Base-by-base conservation (phyloP, 2,888 invertebrate genomes). In the Drymonia ruficornis region DNA sequence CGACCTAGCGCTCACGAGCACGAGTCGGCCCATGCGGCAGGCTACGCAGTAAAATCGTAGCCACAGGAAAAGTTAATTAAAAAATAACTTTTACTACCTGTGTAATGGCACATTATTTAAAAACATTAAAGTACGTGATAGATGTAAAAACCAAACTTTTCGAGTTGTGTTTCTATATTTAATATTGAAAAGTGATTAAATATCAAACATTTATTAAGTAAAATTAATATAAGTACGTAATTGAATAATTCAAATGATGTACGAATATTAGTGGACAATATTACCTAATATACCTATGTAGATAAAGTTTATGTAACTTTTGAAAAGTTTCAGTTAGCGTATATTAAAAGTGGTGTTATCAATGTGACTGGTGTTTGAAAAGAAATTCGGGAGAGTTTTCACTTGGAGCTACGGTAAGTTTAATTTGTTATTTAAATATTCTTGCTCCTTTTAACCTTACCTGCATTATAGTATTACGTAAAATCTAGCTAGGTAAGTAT, bases 1-100 rank as follows among this genome's bases (percentile, higher is more conserved):
- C 63, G 72, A 58, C 79, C 34, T 57, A 54, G 70, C 74, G 55
- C 64, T 53, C 58, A 59, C 53, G 55, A 60, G 68, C 72, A 73
- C 78, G 74, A 57, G 53, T 67, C 70, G 54, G 46, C 42, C 34
- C 55, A 52, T 31, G 44, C 43, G 54, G 47, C 52, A 52, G 58
- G 36, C 52, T 48, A 52, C 56, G 56, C 50, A 55, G 52, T 44
- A 56, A 40, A 55, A 23, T 63, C 68, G 72, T 59, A 61, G 56
- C 31, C 19, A 29, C 5, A 58, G 23, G 44, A 63, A 69, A 70
- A 59, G 52, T 63, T 61, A 28, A 53, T 15, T 52, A 43, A 54
- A 52, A 52, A 53, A 52, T n/a, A 1, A 36, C 36, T n/a, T n/a
- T 36, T 36, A 36, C n/a, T 36, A 36, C 5, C n/a, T 36, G n/a